These are phyloP conservation scores for Brachyistius frenatus DNA, from an alignment of 2,113 vertebrate species.

Conservation along the genomic window DNA sequence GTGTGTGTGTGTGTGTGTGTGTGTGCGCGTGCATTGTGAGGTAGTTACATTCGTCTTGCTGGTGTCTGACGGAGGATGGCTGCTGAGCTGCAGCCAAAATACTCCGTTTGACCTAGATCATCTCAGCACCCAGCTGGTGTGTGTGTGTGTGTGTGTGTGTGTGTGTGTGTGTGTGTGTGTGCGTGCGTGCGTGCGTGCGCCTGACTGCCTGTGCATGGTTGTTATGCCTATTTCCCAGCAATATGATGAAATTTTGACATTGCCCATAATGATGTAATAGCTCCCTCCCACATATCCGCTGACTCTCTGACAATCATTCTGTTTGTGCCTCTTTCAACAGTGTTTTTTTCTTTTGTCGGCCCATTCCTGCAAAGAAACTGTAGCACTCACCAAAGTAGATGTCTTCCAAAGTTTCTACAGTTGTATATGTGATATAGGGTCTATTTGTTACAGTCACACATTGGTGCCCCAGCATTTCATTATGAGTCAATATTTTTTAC, in stretches of 20 bases:
- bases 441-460: constrained; percentile 42
- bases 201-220: constrained; percentile 35
- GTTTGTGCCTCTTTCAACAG: constrained; percentile 29
- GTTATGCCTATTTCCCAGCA: constrained; percentile 43
- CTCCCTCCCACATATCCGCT: constrained; percentile 54
- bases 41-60: constrained; percentile 46
- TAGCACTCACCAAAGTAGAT: neutral
- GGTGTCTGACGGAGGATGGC: constrained; percentile 48
- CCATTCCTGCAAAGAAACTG: constrained; percentile 1
- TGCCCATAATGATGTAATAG: constrained; percentile 55
- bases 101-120: constrained; percentile 66
- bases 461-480: constrained; percentile 19
- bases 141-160: constrained; percentile 38
- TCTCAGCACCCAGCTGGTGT: constrained; percentile 36
- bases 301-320: constrained; percentile 34
- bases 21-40: constrained; percentile 14
- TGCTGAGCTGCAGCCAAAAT: constrained; percentile 63
- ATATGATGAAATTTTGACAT: constrained; percentile 50
- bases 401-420: constrained; percentile 1
- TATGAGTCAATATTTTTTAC: neutral
- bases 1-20: too few species aligned
- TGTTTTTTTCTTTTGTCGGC: neutral
- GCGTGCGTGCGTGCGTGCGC: constrained; percentile 41
- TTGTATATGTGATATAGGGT: neutral
- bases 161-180: constrained; percentile 37